Percentiles rank a stretch among this genome's conserved stretches.
Conservation (phyloP, 2,797 vertebrate species). For the Alca torda region DNA sequence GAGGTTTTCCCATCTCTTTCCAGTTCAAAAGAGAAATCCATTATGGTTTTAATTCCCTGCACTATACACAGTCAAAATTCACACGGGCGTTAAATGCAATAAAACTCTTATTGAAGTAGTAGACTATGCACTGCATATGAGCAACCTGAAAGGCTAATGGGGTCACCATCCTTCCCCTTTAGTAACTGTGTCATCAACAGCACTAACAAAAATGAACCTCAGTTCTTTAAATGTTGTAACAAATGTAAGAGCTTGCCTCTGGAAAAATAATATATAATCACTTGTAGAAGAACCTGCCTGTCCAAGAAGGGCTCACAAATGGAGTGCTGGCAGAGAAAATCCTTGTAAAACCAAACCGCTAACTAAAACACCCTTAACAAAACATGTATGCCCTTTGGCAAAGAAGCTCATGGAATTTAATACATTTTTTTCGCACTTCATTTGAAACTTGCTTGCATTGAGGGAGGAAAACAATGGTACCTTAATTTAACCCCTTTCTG, state of each 20-base stretch:
- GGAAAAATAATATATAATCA: neutral
- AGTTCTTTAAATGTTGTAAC: neutral
- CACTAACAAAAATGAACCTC: neutral
- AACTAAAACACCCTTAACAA: neutral
- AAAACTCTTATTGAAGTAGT: neutral
- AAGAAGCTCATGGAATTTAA: neutral
- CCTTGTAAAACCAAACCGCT: neutral
- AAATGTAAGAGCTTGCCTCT: neutral
- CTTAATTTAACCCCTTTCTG: neutral
- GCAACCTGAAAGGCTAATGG: conserved; percentile 27
- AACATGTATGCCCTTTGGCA: neutral
- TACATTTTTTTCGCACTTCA: neutral
- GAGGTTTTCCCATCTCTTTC: conserved; percentile 1
- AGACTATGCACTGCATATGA: neutral
- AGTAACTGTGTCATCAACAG: neutral
- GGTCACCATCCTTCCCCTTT: neutral
- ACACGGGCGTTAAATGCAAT: conserved; percentile 8
- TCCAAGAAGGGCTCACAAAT: neutral
- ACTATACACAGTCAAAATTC: neutral
- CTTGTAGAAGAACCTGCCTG: neutral
- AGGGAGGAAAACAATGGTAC: neutral
- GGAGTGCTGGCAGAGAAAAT: neutral
- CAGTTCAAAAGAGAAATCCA: conserved; percentile 42
- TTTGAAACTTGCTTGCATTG: neutral
- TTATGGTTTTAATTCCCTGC: conserved; percentile 29